Evolutionary conservation across 2,113 vertebrate species (phyloP).

Genomic region (Arizona elegans): DNA sequence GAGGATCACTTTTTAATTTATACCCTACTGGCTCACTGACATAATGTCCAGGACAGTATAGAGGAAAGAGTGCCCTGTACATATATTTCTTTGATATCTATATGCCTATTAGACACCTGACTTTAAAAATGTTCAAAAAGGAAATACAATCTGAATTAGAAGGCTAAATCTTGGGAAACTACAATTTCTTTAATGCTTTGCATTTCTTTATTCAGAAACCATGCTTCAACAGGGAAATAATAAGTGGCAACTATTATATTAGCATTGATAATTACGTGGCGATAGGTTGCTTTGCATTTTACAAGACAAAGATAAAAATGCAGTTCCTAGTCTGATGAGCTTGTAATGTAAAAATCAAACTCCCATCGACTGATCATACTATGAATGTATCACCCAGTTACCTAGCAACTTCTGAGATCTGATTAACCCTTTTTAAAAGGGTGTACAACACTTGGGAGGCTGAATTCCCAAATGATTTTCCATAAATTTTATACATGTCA

Average conservation of each 20-base stretch:
- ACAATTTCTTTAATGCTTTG: background rate
- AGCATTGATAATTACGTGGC: constrained; percentile 22
- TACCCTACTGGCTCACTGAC: background rate
- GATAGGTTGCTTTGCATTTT: constrained; percentile 6
- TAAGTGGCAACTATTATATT: constrained; percentile 11
- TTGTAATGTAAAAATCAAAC: constrained; percentile 33
- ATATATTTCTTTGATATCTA: background rate
- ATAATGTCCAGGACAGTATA: background rate
- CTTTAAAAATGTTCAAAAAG: background rate
- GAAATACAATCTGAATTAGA: background rate
- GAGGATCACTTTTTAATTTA: background rate
- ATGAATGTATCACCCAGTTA: constrained; percentile 12
- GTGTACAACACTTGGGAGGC: background rate
- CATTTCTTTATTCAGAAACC: background rate
- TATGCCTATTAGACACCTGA: background rate
- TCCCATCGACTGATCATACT: constrained; percentile 8
- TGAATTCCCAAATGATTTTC: background rate
- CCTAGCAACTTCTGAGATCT: constrained; percentile 6
- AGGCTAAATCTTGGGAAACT: background rate
- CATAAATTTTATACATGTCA: background rate
- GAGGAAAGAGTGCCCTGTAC: background rate
- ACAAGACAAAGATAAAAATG: constrained; percentile 19
- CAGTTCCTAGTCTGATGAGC: background rate
- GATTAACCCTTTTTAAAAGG: constrained; percentile 26
- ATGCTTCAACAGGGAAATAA: background rate